phyloP scores from a whole-genome alignment of 1,140 invertebrate genomes.

The Dendrolimus kikuchii region DNA sequence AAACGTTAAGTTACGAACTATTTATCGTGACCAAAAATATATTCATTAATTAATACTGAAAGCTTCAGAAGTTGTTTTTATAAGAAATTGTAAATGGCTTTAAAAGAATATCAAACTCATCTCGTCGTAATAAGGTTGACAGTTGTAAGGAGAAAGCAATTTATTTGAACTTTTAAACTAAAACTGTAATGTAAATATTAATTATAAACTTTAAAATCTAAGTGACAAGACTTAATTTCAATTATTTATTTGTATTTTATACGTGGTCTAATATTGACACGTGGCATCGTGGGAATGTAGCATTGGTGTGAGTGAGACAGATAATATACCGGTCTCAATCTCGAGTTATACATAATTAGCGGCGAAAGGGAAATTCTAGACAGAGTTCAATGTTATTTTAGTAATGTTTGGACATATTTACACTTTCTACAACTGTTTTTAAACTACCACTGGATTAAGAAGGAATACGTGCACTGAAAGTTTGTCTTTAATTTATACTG shows the following conservation, averaged over 20 bases:
- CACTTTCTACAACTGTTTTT: too few species aligned
- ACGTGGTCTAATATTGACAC: conserved; percentile 35
- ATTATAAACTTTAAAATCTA: conserved; percentile 40
- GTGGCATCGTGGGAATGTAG: conserved; percentile 40
- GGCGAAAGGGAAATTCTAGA: conserved; percentile 49
- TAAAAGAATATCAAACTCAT: conserved; percentile 20
- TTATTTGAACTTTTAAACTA: background rate
- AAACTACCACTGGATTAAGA: too few species aligned
- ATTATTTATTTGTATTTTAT: conserved; percentile 29
- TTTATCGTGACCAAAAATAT: too few species aligned
- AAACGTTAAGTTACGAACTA: too few species aligned
- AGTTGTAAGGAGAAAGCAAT: background rate
- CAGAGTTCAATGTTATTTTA: conserved; percentile 40
- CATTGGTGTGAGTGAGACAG: conserved; percentile 30
- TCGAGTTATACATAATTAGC: conserved; percentile 43
- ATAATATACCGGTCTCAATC: conserved; percentile 18
- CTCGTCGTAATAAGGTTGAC: conserved; percentile 11
- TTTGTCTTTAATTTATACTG: too few species aligned
- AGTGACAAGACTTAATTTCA: conserved; percentile 42
- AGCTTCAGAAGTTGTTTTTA: conserved; percentile 10
- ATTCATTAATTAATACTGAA: too few species aligned
- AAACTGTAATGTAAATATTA: conserved; percentile 19
- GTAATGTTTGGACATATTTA: conserved; percentile 24
- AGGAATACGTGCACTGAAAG: too few species aligned
- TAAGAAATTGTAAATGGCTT: conserved; percentile 10